Conservation (phyloP, 1,140 invertebrate genomes). For the Conopomorpha cramerella region DNA sequence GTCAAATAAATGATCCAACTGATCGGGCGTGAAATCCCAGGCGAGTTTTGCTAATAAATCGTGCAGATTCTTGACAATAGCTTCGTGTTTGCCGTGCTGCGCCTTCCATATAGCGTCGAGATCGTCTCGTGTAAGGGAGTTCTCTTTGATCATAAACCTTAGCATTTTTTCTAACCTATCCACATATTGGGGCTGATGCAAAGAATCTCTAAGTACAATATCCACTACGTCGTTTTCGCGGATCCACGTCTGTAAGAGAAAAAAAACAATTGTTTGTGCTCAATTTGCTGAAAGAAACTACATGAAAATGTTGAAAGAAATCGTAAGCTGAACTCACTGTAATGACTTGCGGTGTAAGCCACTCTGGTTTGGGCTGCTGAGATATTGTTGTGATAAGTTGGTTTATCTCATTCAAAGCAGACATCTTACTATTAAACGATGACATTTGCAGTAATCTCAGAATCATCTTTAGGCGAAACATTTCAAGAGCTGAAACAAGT, state of each 20-base stretch:
- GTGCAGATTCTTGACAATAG: constrained; percentile 96
- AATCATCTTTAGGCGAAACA: constrained; percentile 96
- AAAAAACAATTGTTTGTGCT: too few species aligned
- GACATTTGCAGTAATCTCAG: constrained; percentile 93
- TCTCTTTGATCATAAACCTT: constrained; percentile 95
- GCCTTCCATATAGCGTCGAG: constrained; percentile 96
- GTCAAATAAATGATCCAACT: constrained; percentile 96
- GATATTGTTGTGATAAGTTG: constrained; percentile 92
- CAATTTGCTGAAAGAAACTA: too few species aligned
- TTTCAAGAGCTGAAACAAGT: constrained; percentile 90
- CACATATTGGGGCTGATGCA: constrained; percentile 97
- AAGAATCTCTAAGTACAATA: constrained; percentile 92
- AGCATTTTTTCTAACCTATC: constrained; percentile 98
- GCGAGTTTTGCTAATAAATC: constrained; percentile 95
- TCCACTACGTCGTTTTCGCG: constrained; percentile 95
- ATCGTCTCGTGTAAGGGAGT: constrained; percentile 87
- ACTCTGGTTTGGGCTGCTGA: constrained; percentile 92
- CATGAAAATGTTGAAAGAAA: too few species aligned
- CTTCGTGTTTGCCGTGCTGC: constrained; percentile 93
- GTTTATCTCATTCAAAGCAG: constrained; percentile 97
- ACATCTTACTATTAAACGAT: constrained; percentile 99
- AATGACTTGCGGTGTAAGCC: constrained; percentile 91
- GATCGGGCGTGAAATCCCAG: constrained; percentile 97
- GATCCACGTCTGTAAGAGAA: constrained; percentile 85
- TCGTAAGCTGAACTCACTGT: too few species aligned